These are phyloP conservation scores for Magallana angulata DNA, from an alignment of 1,140 invertebrate species.

Conservation along the genomic window DNA sequence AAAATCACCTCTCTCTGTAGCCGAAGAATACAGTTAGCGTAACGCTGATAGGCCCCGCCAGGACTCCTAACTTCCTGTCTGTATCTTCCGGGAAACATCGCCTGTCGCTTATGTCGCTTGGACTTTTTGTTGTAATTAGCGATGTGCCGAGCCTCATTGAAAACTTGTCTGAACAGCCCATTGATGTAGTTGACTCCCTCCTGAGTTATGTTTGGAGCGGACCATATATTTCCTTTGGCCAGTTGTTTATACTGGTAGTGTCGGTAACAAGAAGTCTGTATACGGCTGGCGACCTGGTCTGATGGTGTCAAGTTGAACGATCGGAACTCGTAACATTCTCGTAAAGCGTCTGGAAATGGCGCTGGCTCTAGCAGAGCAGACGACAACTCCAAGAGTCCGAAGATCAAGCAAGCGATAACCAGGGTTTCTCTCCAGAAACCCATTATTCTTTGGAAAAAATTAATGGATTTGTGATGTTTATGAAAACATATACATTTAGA, in stretches of 20 bases:
- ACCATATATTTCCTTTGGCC: not conserved
- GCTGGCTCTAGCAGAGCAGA: slow-evolving; percentile 1
- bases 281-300: not conserved
- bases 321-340: slow-evolving; percentile 20
- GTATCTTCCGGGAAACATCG: not conserved
- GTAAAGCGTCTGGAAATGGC: not conserved
- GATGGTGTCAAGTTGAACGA: slow-evolving; percentile 25
- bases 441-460: too few relatives aligned
- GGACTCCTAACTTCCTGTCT: slow-evolving; percentile 17
- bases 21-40: not conserved
- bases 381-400: not conserved
- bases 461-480: too few relatives aligned
- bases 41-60: not conserved
- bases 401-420: not conserved
- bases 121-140: not conserved
- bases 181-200: slow-evolving; percentile 38
- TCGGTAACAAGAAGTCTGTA: slow-evolving; percentile 23
- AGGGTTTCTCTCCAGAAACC: not conserved
- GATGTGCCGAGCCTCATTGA: slow-evolving; percentile 12
- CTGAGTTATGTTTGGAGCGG: not conserved
- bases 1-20: not conserved
- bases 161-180: slow-evolving; percentile 19
- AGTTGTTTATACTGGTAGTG: slow-evolving; percentile 20
- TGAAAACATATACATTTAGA: too few relatives aligned
- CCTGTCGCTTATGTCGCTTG: slow-evolving; percentile 12